Evolutionary conservation across 1,140 invertebrate genomes (phyloP), one percentile per base, ranked within the genome.

Genomic region (Diorhabda elongata): DNA sequence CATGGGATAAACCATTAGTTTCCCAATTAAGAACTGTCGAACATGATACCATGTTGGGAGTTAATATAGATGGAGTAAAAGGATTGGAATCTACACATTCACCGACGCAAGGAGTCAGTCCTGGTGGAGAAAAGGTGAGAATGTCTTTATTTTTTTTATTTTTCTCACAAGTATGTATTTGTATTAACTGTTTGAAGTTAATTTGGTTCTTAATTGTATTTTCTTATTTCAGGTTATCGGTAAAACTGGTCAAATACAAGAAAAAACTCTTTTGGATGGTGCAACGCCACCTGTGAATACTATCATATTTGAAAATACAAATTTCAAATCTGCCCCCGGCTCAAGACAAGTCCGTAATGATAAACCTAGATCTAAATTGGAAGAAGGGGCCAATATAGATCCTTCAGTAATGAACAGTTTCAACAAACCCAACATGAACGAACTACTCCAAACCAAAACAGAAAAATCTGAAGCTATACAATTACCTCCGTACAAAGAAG

Each of bases 221-320:
- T 63, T 7, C 43, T 42, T 44, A 42, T 56, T 57, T n/a, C 5
- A 65, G 76, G 61, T 74, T 8, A 69, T 76, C 67, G 69, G 71
- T 64, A 75, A 79, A 77, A 44, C 65, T 77, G 67, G 80, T 81
- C 73, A 86, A 83, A 78, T 82, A 67, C 64, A 78, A 43, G 85
- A 87, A n/a, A 86, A 84, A 75, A 84, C 84, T 64, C 84, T 88
- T 41, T 77, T 88, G n/a, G 91, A 93, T 79, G 89, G 89, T 4
- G 85, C 89, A 0, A 90, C 89, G 4, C 87, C 91, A 2, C 91
- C 92, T 1, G 92, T 95, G 9, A 91, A 94, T 77, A 96, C 93
- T 0, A 90, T 96, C 47, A 94, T 96, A 68, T 96, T 96, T 79
- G 94, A 96, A 79, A 96, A 96, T 80, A 95, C 93, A 0, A 95